phyloP scores from a whole-genome alignment of 2,113 vertebrate genomes.

The Arenaria interpres region DNA sequence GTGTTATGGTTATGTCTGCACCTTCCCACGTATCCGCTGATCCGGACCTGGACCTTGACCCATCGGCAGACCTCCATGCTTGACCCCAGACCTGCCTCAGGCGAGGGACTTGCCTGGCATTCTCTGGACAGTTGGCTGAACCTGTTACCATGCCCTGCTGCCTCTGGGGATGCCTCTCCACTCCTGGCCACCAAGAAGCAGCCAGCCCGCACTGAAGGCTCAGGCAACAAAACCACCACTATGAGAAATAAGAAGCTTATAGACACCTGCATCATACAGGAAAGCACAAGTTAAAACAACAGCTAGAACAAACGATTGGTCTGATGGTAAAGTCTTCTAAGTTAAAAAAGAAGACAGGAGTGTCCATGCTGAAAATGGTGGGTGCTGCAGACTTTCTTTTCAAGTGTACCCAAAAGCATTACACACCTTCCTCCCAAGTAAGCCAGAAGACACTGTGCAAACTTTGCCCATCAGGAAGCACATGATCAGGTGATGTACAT shows the following conservation, averaged over 20 bases:
- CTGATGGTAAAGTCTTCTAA: neutral
- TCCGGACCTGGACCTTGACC: no score
- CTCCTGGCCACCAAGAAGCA: neutral
- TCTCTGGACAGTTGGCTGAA: fast-evolving
- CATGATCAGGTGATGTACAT: neutral
- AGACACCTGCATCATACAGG: neutral
- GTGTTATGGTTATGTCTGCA: fast-evolving
- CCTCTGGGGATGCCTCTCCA: fast-evolving
- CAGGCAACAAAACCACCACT: neutral
- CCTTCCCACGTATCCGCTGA: fast-evolving
- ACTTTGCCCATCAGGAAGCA: neutral
- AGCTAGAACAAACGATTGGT: neutral
- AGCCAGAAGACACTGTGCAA: neutral
- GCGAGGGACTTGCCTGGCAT: no score
- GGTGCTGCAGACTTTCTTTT: neutral
- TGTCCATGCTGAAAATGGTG: neutral
- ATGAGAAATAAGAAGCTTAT: neutral
- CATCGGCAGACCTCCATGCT: neutral
- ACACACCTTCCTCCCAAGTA: neutral
- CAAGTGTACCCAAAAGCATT: neutral
- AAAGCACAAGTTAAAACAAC: neutral
- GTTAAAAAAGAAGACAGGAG: neutral
- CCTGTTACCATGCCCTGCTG: neutral
- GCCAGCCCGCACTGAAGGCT: fast-evolving
- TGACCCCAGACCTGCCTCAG: neutral